Conservation (phyloP, 1,140 invertebrate genomes). For the Zelostemma sp. region DNA sequence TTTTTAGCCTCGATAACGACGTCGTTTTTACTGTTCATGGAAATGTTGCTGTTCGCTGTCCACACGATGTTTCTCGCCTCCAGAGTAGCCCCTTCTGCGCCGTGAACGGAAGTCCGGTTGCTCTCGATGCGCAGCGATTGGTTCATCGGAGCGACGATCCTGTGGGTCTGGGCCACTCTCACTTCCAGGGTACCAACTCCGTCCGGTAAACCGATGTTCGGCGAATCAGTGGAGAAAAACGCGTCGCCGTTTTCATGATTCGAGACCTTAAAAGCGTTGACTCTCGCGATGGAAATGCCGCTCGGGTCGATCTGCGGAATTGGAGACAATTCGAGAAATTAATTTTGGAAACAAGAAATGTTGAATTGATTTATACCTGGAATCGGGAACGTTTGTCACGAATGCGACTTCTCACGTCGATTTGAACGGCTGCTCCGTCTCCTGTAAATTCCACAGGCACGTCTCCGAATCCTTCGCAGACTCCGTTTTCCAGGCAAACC, state of each 20-base stretch:
- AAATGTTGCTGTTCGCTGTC: constrained; percentile 84
- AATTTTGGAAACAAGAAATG: not conserved
- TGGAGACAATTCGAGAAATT: not conserved
- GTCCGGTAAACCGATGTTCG: constrained; percentile 79
- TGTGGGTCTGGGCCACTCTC: constrained; percentile 77
- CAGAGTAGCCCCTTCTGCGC: constrained; percentile 76
- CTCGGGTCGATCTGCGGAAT: constrained; percentile 59
- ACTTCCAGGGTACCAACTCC: constrained; percentile 79
- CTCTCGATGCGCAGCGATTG: constrained; percentile 78
- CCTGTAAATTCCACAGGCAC: constrained; percentile 78
- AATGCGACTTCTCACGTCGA: constrained; percentile 70
- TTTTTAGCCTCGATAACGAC: constrained; percentile 79
- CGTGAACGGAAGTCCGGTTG: constrained; percentile 73
- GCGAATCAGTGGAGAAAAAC: constrained; percentile 83
- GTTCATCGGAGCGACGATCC: constrained; percentile 80
- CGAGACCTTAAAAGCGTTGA: constrained; percentile 78
- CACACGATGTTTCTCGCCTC: constrained; percentile 76
- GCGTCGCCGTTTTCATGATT: constrained; percentile 73
- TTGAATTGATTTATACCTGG: constrained; percentile 19
- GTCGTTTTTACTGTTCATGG: constrained; percentile 82
- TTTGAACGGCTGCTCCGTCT: constrained; percentile 73
- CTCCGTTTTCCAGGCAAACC: constrained; percentile 59
- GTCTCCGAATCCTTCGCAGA: constrained; percentile 79
- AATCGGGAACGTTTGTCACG: constrained; percentile 38
- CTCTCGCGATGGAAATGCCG: constrained; percentile 76